Percentiles rank a stretch among this genome's conserved stretches.
phyloP scores from a whole-genome alignment of 2,797 vertebrate species.

The Typhlichthys eigenmanni region DNA sequence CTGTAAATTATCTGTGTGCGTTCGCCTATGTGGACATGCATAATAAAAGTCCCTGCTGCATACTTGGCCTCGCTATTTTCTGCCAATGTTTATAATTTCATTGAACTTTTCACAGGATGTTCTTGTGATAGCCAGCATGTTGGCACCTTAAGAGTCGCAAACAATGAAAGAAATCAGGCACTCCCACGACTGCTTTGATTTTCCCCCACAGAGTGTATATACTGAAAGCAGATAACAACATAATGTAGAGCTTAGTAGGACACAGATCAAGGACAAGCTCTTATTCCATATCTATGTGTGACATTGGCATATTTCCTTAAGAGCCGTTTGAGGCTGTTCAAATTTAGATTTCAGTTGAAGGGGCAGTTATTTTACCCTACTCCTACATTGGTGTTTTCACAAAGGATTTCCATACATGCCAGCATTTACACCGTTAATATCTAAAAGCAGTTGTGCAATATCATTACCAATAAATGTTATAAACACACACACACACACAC shows the following conservation, averaged over 20 bases:
- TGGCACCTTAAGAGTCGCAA: slow-evolving; percentile 15
- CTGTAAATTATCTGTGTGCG: slow-evolving; percentile 1
- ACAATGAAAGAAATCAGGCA: slow-evolving; percentile 5
- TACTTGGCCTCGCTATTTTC: slow-evolving; percentile 39
- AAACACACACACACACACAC: neutral
- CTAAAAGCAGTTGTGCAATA: neutral
- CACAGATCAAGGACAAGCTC: neutral
- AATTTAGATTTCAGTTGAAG: too few relatives aligned
- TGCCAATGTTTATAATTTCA: slow-evolving; percentile 48
- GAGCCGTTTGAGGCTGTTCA: too few relatives aligned
- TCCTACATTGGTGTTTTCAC: too few relatives aligned
- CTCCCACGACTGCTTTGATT: slow-evolving; percentile 6
- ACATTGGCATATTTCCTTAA: neutral
- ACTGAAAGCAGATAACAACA: slow-evolving; percentile 11
- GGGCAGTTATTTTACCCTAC: too few relatives aligned
- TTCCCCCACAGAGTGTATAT: slow-evolving; percentile 21
- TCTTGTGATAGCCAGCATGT: slow-evolving; percentile 2
- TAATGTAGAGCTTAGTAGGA: neutral
- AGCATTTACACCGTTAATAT: neutral
- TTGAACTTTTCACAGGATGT: slow-evolving; percentile 10
- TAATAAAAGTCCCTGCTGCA: slow-evolving; percentile 25
- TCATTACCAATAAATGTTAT: neutral
- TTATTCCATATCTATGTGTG: too few relatives aligned
- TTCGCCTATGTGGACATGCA: neutral
- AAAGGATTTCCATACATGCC: too few relatives aligned